Conservation (phyloP, 2,797 vertebrate species). For the Smutsia temminckii region DNA sequence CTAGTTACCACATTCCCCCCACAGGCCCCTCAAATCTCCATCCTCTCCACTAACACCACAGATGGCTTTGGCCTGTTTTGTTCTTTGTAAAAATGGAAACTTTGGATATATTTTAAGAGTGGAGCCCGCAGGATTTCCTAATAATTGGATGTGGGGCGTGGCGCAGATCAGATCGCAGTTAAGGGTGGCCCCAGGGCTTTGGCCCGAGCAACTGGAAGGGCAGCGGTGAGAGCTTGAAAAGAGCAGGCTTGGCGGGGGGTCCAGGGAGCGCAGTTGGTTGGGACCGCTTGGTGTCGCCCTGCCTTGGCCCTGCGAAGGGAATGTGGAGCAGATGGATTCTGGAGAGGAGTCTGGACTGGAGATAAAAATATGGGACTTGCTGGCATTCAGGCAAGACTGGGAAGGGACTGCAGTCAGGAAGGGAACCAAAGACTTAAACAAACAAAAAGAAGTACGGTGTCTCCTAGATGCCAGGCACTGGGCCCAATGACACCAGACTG, state of each 20-base stretch:
- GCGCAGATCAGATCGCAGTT: not conserved
- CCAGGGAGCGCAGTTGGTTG: not conserved
- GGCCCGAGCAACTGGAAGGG: not conserved
- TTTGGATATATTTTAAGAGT: not conserved
- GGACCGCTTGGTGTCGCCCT: accelerated
- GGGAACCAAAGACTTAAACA: not conserved
- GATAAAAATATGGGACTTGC: not conserved
- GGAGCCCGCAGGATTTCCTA: not conserved
- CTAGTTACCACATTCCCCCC: not conserved
- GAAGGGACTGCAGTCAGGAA: too few relatives aligned
- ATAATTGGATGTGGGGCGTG: not conserved
- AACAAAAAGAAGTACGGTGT: not conserved
- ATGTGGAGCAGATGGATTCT: not conserved
- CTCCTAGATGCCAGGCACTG: not conserved
- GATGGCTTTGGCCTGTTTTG: not conserved
- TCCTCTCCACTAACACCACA: not conserved
- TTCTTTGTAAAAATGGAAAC: not conserved
- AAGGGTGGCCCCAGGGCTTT: not conserved
- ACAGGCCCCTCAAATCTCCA: not conserved
- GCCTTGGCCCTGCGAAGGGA: not conserved
- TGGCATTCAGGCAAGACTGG: not conserved
- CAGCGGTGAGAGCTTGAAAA: not conserved
- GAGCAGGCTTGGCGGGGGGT: not conserved
- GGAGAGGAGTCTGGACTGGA: not conserved
- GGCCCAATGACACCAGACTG: not conserved